Evolutionary conservation across 2,113 vertebrate genomes (phyloP).

Genomic region (Plotosus lineatus): DNA sequence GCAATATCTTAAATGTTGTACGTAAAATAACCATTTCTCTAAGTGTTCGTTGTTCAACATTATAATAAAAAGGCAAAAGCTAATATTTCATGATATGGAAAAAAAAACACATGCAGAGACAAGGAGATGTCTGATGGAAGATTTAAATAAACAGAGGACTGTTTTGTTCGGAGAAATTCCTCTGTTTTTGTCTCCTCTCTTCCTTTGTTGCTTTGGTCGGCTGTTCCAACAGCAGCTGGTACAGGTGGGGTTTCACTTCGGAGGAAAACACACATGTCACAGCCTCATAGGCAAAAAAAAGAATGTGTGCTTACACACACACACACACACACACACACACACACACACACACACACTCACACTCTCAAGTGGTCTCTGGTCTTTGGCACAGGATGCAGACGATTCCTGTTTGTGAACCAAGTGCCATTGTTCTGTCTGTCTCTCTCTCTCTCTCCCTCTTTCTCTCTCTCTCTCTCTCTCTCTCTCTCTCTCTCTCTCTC

Average conservation of each 20-base stretch:
- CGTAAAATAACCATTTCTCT: too few relatives aligned
- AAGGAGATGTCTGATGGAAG: neutral
- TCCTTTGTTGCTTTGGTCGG: slow-evolving; percentile 28
- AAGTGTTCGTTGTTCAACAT: too few relatives aligned
- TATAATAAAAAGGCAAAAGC: too few relatives aligned
- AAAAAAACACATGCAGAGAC: neutral
- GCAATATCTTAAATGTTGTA: too few relatives aligned
- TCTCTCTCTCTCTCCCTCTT: slow-evolving; percentile 17
- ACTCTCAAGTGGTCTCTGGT: slow-evolving; percentile 47
- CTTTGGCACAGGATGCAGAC: slow-evolving; percentile 74
- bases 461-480: slow-evolving; percentile 28
- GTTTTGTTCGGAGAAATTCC: slow-evolving; percentile 27
- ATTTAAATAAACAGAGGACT: slow-evolving; percentile 30
- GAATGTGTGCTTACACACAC: too few relatives aligned
- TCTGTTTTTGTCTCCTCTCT: slow-evolving; percentile 34
- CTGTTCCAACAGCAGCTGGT: slow-evolving; percentile 30
- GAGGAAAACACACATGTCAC: slow-evolving; percentile 34
- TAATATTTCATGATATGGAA: neutral
- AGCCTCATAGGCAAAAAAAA: slow-evolving; percentile 17
- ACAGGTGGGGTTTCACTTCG: slow-evolving; percentile 43
- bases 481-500: slow-evolving; percentile 19
- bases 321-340: too few relatives aligned
- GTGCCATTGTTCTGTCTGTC: slow-evolving; percentile 65
- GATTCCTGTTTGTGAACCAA: slow-evolving; percentile 73
- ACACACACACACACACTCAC: too few relatives aligned